A percentile compares a stretch with the other conserved stretches of the same genome.
These are phyloP conservation scores for Diorhabda sublineata DNA, from an alignment of 1,140 invertebrate genomes.

Conservation along the genomic window DNA sequence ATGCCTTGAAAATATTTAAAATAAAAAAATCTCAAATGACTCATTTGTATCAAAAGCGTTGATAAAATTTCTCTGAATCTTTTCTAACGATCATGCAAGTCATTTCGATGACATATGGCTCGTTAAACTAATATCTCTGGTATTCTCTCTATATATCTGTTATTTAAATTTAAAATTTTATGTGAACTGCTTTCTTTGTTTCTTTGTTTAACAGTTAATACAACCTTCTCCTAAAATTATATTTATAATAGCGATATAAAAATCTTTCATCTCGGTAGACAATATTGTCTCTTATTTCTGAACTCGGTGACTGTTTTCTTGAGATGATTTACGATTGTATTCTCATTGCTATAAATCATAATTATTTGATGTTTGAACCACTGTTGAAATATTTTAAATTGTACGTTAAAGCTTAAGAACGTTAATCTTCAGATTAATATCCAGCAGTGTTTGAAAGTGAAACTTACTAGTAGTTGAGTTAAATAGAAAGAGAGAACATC, in stretches of 20 bases:
- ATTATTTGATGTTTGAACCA: too few species aligned
- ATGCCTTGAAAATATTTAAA: too few species aligned
- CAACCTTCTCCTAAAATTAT: neutral
- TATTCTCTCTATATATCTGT: neutral
- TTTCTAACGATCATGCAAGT: neutral
- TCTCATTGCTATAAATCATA: too few species aligned
- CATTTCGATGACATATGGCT: slow-evolving; percentile 1
- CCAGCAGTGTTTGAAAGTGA: too few species aligned
- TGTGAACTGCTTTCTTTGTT: slow-evolving; percentile 1
- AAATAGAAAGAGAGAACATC: too few species aligned
- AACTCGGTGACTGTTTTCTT: neutral
- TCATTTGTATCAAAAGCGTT: neutral
- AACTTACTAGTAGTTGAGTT: too few species aligned
- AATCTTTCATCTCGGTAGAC: neutral
- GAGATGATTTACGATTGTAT: neutral
- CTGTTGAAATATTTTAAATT: too few species aligned
- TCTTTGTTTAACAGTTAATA: neutral
- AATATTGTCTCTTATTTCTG: neutral
- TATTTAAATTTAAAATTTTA: slow-evolving; percentile 3
- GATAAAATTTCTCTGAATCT: neutral
- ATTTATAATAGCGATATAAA: slow-evolving; percentile 3
- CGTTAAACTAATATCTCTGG: neutral
- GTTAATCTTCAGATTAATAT: too few species aligned
- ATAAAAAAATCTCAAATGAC: too few species aligned
- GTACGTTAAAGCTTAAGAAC: too few species aligned